Conservation (phyloP, 2,888 invertebrate genomes). For the Congeria kusceri region DNA sequence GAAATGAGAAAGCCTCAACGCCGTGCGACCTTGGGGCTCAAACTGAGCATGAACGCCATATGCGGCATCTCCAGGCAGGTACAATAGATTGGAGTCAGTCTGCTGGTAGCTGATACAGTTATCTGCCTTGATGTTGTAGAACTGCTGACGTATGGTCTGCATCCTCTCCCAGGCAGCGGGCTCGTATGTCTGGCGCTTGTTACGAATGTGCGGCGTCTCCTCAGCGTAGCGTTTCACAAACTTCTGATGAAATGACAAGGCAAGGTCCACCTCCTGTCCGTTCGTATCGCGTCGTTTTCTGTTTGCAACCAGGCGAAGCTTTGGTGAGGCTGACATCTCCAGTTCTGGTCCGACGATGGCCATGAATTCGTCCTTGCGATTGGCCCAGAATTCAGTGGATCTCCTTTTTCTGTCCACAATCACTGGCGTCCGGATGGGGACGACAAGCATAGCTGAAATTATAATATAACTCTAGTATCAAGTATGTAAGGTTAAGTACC, state of each 20-base stretch:
- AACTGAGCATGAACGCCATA: conserved; percentile 95
- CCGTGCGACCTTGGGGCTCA: conserved; percentile 97
- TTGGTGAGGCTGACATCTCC: conserved; percentile 36
- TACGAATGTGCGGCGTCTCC: conserved; percentile 57
- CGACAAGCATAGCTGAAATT: conserved; percentile 73
- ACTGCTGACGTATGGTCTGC: conserved; percentile 70
- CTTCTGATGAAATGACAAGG: conserved; percentile 31
- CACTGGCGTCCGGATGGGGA: conserved; percentile 75
- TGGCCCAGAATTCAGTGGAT: conserved; percentile 40
- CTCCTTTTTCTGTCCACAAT: conserved; percentile 72
- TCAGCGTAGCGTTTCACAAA: conserved; percentile 64
- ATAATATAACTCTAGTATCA: too few relatives aligned
- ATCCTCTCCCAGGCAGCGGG: conserved; percentile 72
- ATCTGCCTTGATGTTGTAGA: conserved; percentile 68
- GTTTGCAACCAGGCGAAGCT: conserved; percentile 42
- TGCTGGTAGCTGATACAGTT: conserved; percentile 73
- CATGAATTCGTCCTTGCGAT: conserved; percentile 43
- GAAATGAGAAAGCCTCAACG: conserved; percentile 97
- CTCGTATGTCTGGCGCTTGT: conserved; percentile 80
- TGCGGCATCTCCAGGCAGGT: conserved; percentile 92
- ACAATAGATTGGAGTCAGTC: conserved; percentile 74
- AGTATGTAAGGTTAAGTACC: too few relatives aligned
- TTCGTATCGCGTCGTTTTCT: conserved; percentile 44
- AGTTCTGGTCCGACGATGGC: conserved; percentile 13
- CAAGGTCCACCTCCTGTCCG: conserved; percentile 34